Conservation (phyloP, 2,797 vertebrate species). For the Phoxinus dragarum region DNA sequence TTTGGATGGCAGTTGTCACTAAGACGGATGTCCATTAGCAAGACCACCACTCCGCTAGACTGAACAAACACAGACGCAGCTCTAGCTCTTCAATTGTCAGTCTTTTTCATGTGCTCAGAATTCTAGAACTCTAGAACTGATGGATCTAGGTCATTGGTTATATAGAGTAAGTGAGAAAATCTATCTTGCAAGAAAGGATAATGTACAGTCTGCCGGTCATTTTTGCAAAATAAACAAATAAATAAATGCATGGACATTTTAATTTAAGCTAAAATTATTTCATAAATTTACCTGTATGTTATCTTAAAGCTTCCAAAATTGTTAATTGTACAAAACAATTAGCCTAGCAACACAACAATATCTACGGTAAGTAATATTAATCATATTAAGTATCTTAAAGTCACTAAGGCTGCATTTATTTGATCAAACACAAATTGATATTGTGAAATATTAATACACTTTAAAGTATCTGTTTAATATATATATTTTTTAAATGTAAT, state of each 20-base stretch:
- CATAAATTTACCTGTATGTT: background rate
- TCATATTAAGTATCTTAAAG: background rate
- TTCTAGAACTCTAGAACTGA: background rate
- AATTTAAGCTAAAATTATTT: background rate
- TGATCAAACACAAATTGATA: background rate
- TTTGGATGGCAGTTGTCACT: constrained; percentile 39
- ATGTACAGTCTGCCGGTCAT: background rate
- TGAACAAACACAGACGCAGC: constrained; percentile 68
- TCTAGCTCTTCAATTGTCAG: constrained; percentile 62
- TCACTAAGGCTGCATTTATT: background rate
- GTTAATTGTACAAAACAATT: background rate
- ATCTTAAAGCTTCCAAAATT: background rate
- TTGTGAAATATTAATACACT: too few species aligned
- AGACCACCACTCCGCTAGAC: constrained; percentile 69
- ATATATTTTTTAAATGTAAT: background rate
- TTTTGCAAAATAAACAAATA: background rate
- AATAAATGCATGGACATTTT: background rate
- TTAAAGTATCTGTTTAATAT: background rate
- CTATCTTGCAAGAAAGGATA: background rate
- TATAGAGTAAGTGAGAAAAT: too few species aligned
- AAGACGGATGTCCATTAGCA: constrained; percentile 26
- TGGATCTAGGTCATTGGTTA: background rate
- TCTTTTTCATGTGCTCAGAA: background rate
- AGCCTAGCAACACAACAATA: background rate
- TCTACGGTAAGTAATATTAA: background rate